These are phyloP conservation scores for Cyprinodon brontotheroides DNA, from an alignment of 2,113 vertebrate genomes.

Conservation along the genomic window DNA sequence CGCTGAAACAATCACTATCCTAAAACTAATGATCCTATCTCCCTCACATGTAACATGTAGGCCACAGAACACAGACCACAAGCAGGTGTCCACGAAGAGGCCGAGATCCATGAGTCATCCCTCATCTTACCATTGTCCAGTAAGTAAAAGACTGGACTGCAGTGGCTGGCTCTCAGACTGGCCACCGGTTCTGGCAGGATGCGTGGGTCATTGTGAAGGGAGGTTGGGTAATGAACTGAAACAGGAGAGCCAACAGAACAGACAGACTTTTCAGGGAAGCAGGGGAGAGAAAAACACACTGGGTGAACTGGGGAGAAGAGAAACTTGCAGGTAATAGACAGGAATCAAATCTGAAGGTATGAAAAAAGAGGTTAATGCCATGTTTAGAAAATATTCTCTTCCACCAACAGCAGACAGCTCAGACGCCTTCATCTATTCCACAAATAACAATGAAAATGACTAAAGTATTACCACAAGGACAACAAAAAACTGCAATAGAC, in stretches of 20 bases:
- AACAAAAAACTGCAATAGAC: not conserved
- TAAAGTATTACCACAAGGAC: conserved; percentile 5
- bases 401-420: not conserved
- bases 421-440: not conserved
- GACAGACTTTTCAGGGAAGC: conserved; percentile 65
- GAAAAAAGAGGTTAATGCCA: conserved; percentile 27
- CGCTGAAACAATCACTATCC: conserved; percentile 41
- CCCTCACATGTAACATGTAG: conserved; percentile 12
- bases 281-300: conserved; percentile 49
- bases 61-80: conserved; percentile 45
- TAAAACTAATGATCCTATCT: conserved; percentile 22
- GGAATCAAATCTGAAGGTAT: conserved; percentile 42
- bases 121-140: conserved; percentile 85
- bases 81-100: conserved; percentile 60
- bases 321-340: conserved; percentile 54
- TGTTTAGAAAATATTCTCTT: conserved; percentile 3
- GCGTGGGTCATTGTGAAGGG: conserved; percentile 80
- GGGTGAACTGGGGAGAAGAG: conserved; percentile 49
- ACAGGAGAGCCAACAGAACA: conserved; percentile 78
- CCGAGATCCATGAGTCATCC: conserved; percentile 46
- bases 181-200: conserved; percentile 77
- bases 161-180: conserved; percentile 82
- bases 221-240: conserved; percentile 82
- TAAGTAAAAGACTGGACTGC: conserved; percentile 85
- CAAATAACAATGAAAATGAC: not conserved